Evolutionary conservation across 1,140 invertebrate genomes (phyloP), one percentile per base, ranked within the genome.

Genomic region (Trigoniulus corallinus): DNA sequence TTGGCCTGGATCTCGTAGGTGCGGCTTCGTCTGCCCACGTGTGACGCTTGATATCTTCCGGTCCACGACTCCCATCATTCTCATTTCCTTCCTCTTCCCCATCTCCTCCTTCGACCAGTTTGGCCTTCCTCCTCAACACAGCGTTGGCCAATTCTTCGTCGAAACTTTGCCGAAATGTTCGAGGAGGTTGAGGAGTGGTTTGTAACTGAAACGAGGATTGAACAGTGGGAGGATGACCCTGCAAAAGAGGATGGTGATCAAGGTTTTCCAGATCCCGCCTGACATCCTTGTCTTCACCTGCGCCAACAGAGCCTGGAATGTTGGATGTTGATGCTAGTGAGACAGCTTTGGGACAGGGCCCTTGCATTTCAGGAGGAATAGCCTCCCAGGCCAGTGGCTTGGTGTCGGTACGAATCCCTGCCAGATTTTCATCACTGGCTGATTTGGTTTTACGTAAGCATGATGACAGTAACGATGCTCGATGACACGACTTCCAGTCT

Each of bases 361-460:
- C 40, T 42, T n/a, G 10, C 21, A 15, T 47, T 2, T 2, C 37
- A 37, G 22, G 21, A 27, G 25, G 21, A 34, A 13, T 2, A 22
- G 24, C 42, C 15, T 18, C 20, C 13, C 18, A 48, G n/a, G 24
- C 45, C 34, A 22, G 51, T 50, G 26, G 47, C 20, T 40, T 50
- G 53, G 70, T 61, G 47, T 70, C 69, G 59, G 71, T 63, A 66
- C 22, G 71, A 58, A 46, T 77, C 7, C 29, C 75, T 65, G 81
- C 80, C 54, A 88, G 70, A 64, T 88, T 88, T 67, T 88, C 84
- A 64, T 88, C 84, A 56, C 82, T 88, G 51, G 83, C 82, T 48
- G 80, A 79, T 40, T 53, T 54, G 46, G 52, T 54, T 21, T 82
- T 76, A 56, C 81, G 74, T 53, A 88, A 82, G 67, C 87, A 91